Evolutionary conservation across 2,797 vertebrate genomes (phyloP), one percentile per base, ranked within the genome.

Genomic region (Austrolebias charrua): DNA sequence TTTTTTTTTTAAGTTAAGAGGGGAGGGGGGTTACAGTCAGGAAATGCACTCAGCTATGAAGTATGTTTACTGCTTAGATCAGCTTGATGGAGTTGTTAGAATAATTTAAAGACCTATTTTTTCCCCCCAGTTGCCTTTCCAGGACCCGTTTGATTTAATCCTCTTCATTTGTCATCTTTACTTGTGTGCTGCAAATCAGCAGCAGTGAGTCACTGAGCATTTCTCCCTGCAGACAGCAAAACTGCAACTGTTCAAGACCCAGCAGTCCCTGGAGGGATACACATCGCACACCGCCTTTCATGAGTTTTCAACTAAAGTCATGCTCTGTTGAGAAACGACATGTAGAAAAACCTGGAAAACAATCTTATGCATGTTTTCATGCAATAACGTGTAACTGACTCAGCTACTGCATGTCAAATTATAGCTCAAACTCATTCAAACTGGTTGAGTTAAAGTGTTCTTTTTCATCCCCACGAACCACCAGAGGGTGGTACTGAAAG

Each of bases 101-200:
- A 90, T 92, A 87, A 90, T 90, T 89, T 86, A 90, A 87, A 86
- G 79, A 78, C 73, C 76, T 58, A 45, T 50, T 63, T 43, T 62
- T 62, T 66, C 66, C 49, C 69, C 60, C 55, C 31, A 33, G 67
- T 78, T 53, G 67, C 76, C 76, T 79, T 85, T 86, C 73, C 51
- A 49, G 79, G 83, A 80, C 74, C 60, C 24, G 55, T 83, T 75
- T 85, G 82, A 88, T 90, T 90, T 90, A 92, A 89, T 89, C 81
- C 80, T 83, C 86, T 89, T 81, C 78, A 84, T 90, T 88, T 86
- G 86, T 90, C 87, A 89, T 88, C 78, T 88, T 79, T 78, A 72
- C 71, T 80, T 67, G 64, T 60, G 72, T 60, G 78, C 69, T 73
- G 75, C 75, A 68, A 65, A 73, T 84, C 75, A 74, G 78, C 76